Conservation (phyloP, 1,140 invertebrate genomes). For the Dinoponera quadriceps region DNA sequence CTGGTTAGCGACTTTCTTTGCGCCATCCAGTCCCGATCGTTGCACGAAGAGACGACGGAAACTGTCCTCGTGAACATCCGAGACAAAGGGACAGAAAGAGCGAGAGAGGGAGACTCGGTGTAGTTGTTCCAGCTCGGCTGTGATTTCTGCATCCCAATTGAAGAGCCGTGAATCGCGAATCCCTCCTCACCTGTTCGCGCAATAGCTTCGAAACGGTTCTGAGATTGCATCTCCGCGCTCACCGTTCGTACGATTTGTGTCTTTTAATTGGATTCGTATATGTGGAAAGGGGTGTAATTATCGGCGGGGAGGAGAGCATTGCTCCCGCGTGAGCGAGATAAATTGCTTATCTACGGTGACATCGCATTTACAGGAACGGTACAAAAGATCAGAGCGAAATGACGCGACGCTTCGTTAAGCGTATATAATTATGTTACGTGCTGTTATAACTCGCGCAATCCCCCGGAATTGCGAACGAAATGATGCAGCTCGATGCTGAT, state of each 20-base stretch:
- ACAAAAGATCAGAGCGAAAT: background rate
- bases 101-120: too few relatives aligned
- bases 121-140: too few relatives aligned
- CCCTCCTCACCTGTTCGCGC: conserved; percentile 13
- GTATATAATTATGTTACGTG: conserved; percentile 13
- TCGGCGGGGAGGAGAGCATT: background rate
- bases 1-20: conserved; percentile 59
- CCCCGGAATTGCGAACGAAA: conserved; percentile 9
- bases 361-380: background rate
- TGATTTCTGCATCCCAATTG: conserved; percentile 41
- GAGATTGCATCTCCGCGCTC: background rate
- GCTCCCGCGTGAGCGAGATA: background rate
- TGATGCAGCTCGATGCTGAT: conserved; percentile 4
- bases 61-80: conserved; percentile 1
- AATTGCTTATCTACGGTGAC: background rate
- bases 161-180: conserved; percentile 28
- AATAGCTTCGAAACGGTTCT: background rate
- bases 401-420: background rate
- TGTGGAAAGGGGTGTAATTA: conserved; percentile 1
- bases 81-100: background rate
- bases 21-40: conserved; percentile 25
- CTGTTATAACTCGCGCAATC: conserved; percentile 9
- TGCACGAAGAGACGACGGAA: conserved; percentile 32
- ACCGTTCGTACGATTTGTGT: background rate
- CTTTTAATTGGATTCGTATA: background rate